phyloP scores from a whole-genome alignment of 2,888 invertebrate species.

The Leptarthrus brevirostris region DNA sequence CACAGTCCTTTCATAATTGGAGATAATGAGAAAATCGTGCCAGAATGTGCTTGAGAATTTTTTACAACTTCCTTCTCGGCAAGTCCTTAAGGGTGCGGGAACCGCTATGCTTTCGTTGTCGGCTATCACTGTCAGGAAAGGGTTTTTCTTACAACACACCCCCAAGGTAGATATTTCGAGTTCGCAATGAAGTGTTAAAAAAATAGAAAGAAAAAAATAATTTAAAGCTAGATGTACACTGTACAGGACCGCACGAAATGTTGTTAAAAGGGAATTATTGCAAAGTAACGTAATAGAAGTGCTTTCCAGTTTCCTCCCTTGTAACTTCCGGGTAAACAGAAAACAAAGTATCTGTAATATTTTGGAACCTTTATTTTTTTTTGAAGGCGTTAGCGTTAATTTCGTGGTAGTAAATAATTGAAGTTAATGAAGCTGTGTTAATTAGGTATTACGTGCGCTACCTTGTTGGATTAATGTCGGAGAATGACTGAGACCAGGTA shows the following conservation, averaged over 20 bases:
- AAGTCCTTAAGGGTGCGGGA: slow-evolving; percentile 8
- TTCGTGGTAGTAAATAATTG: slow-evolving; percentile 23
- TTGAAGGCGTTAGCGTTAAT: slow-evolving; percentile 6
- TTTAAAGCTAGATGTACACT: not conserved
- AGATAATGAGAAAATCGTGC: slow-evolving; percentile 43
- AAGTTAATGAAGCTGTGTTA: slow-evolving; percentile 36
- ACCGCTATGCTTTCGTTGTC: slow-evolving; percentile 18
- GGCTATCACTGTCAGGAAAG: not conserved
- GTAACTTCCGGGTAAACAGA: not conserved
- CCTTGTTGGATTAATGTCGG: slow-evolving; percentile 1
- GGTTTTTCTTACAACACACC: not conserved
- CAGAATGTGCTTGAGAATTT: slow-evolving; percentile 34
- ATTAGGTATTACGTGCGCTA: slow-evolving; percentile 29
- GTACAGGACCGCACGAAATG: not conserved
- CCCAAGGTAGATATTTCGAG: not conserved
- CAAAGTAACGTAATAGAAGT: slow-evolving; percentile 5
- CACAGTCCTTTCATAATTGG: slow-evolving; percentile 30
- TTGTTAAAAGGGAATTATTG: slow-evolving; percentile 20
- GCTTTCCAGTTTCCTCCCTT: not conserved
- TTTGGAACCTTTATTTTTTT: too few relatives aligned
- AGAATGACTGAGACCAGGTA: too few relatives aligned
- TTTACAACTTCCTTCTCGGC: slow-evolving; percentile 22
- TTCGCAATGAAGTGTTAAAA: slow-evolving; percentile 41
- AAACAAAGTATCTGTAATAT: too few relatives aligned
- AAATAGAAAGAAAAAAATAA: not conserved